These are phyloP conservation scores for Laterallus jamaicensis DNA, from an alignment of 2,113 vertebrate species.

Conservation along the genomic window DNA sequence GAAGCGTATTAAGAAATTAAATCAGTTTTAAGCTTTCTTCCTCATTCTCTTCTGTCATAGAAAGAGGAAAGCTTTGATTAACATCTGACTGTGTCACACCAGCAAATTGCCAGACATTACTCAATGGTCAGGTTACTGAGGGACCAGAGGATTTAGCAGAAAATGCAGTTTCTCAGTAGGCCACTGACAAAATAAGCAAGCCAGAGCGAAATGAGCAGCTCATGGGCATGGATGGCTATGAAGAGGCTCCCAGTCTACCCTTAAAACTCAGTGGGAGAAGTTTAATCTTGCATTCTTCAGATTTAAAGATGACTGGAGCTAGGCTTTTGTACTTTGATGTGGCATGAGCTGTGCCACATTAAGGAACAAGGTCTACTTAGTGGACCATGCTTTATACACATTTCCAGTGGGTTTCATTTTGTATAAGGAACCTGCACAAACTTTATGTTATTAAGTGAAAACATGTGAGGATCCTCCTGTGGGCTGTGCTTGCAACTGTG, in stretches of 20 bases:
- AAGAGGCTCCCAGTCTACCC: neutral
- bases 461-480: neutral
- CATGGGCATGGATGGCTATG: neutral
- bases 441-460: neutral
- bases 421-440: neutral
- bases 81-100: constrained; percentile 30
- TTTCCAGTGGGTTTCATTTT: neutral
- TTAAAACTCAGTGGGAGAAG: neutral
- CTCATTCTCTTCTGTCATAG: constrained; percentile 45
- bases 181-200: neutral
- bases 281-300: constrained; percentile 1
- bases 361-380: neutral
- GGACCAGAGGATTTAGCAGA: constrained; percentile 17
- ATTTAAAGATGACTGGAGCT: neutral
- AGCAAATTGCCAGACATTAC: constrained; percentile 23
- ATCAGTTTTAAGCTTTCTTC: constrained; percentile 51
- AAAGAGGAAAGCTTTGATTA: constrained; percentile 39
- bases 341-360: neutral
- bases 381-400: neutral
- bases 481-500: neutral
- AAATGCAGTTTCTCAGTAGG: neutral
- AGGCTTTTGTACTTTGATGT: neutral
- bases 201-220: neutral
- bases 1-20: constrained; percentile 62
- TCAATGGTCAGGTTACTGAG: neutral